Percentiles rank a stretch among this genome's conserved stretches.
These are phyloP conservation scores for Gymnoscelis rufifasciata DNA, from an alignment of 2,888 invertebrate species.

Conservation along the genomic window DNA sequence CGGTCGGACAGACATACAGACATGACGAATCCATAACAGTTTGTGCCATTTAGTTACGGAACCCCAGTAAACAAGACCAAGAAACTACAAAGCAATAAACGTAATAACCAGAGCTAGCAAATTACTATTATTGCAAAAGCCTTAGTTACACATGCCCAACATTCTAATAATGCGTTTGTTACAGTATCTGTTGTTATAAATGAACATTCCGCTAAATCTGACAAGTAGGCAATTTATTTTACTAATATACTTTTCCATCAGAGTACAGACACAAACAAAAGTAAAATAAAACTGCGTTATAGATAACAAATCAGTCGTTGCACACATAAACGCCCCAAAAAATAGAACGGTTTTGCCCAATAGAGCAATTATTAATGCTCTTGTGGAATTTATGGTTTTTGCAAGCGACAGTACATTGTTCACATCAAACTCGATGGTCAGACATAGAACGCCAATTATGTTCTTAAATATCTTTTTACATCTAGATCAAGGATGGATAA, in stretches of 20 bases:
- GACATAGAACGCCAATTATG: conserved; percentile 24
- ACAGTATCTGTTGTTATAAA: neutral
- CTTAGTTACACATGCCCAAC: neutral
- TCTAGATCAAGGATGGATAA: conserved; percentile 32
- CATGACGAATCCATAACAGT: too few relatives aligned
- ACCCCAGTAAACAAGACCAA: neutral
- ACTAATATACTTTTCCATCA: conserved; percentile 6
- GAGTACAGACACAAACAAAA: conserved; percentile 1
- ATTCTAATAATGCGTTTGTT: conserved; percentile 2
- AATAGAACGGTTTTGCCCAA: too few relatives aligned
- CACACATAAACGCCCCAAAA: too few relatives aligned
- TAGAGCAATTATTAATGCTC: too few relatives aligned
- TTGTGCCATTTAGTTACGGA: too few relatives aligned
- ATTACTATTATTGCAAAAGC: conserved; percentile 3
- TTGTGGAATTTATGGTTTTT: neutral
- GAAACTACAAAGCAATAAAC: neutral
- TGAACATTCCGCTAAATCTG: conserved; percentile 6
- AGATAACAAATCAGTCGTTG: too few relatives aligned
- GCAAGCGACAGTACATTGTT: conserved; percentile 8
- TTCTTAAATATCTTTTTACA: conserved; percentile 24
- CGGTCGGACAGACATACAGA: too few relatives aligned
- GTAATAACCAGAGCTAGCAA: neutral
- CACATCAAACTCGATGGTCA: conserved; percentile 18
- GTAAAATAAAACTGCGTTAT: neutral
- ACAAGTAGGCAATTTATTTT: conserved; percentile 5